Base-by-base conservation (phyloP, 2,113 vertebrate genomes). In the Taxidea taxus region DNA sequence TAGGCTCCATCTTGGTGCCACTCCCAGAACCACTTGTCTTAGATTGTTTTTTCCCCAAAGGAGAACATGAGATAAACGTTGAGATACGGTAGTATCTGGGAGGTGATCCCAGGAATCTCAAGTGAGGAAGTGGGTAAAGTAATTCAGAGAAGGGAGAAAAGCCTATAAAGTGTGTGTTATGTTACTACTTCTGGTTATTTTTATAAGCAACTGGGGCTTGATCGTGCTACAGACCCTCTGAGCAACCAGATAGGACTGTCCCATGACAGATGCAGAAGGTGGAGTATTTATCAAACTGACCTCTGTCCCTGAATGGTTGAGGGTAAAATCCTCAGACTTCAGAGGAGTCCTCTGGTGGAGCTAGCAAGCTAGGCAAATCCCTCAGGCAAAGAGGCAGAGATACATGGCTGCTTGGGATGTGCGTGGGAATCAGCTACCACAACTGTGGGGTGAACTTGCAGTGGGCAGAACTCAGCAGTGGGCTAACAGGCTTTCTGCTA, bases 381-480 rank as follows among this genome's bases (percentile, higher is more conserved):
- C 29, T 34, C 5, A 7, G 62, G 47, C 64, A 68, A 58, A 82
- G 58, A 64, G 56, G 27, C 6, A 72, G 60, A 90, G 37, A 62
- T n/a, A 70, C 84, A 37, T 4, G 10, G 54, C 11, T 47, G 23
- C 49, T 54, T 60, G 23, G 39, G 18, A 7, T 1, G 3, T 74
- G 20, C 3, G 0, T 4, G 47, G 49, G 29, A 21, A 54, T 70
- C 29, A 18, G n/a, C 80, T n/a, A 27, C 23, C 21, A 16, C 14
- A 62, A 42, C 10, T 12, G 20, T 4, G 3, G 78, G 80, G 39
- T 78, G 39, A 20, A 49, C 49, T 44, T 16, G 70, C 37, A 62
- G 64, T 16, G 18, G 18, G 68, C n/a, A 34, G 11, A 18, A 47
- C 49, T 47, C 18, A 83, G 72, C 39, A 66, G 66, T 11, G 14